These are phyloP conservation scores for Cecidostiba fungosa DNA, from an alignment of 2,888 invertebrate genomes.

Conservation along the genomic window DNA sequence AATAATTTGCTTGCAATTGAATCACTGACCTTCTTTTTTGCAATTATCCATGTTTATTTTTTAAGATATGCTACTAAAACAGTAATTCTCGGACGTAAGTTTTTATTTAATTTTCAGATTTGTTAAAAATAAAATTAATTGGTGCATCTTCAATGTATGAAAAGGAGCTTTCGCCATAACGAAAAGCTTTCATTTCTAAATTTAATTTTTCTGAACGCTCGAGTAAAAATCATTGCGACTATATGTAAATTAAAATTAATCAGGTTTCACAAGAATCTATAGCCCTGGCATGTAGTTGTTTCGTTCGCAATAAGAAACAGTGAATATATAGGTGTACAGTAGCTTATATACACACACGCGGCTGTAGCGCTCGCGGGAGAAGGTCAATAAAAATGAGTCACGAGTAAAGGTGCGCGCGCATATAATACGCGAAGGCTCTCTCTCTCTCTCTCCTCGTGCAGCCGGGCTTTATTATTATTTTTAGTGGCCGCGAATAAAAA, in stretches of 20 bases:
- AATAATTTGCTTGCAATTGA: neutral
- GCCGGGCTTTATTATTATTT: neutral
- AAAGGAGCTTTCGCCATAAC: too few species aligned
- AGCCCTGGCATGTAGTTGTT: neutral
- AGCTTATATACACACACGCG: neutral
- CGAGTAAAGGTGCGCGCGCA: constrained; percentile 16
- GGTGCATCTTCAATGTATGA: neutral
- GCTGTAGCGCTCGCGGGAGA: neutral
- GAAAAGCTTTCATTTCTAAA: too few species aligned
- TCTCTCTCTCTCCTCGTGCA: too few species aligned
- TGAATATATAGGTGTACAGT: neutral
- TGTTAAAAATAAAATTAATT: too few species aligned
- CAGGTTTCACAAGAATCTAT: too few species aligned
- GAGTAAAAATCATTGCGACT: too few species aligned
- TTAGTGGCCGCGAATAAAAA: neutral
- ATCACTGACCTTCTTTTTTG: neutral
- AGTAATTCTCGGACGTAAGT: too few species aligned
- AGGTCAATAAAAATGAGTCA: constrained; percentile 39
- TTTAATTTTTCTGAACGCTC: too few species aligned
- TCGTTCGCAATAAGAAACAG: neutral
- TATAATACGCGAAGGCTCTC: neutral
- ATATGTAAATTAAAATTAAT: too few species aligned
- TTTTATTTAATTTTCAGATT: too few species aligned
- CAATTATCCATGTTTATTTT: too few species aligned
- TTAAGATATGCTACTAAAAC: too few species aligned